Base-by-base conservation (phyloP, 2,888 invertebrate species). In the Cosmia pyralina region DNA sequence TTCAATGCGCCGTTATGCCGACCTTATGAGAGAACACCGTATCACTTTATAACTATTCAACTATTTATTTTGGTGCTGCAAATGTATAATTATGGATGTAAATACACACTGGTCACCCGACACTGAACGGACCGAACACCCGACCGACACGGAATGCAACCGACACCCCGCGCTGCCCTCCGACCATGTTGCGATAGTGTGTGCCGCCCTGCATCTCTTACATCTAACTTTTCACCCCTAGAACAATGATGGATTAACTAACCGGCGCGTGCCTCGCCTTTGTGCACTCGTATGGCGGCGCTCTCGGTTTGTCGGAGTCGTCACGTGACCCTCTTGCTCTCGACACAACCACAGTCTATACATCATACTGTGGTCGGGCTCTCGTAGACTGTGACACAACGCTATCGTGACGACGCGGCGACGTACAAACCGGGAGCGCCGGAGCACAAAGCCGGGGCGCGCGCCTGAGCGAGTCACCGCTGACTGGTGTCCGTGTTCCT, bases 401-500 rank as follows among this genome's bases (percentile, higher is more conserved):
- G 5, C 5, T 48, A 17, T 17, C 48, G 6, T 17, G 67, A 19
- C 41, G 70, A 22, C 52, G 70, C 5, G 58, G 74, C 28, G 70
- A 22, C 52, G 70, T 5, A 64, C 79, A 70, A 52, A 46, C 70
- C 64, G 67, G 38, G 58, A 66, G 82, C 72, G 81, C 72, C 81
- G 22, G 15, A 15, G 72, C 66, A 77, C 79, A 75, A 67, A 72
- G 76, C 60, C 76, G 76, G 48, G 72, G 69, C 75, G 63, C 83
- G 87, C 85, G 87, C 85, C 85, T 75, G 76, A 70, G 72, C 77
- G 78, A 79, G 57, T 73, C 89, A 85, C 77, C 83, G 84, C 94
- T 95, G 91, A 94, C 92, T 89, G 90, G 85, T 90, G 90, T 90
- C 93, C 94, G 94, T 95, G 94, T 95, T 95, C 94, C 93, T 92